A percentile compares a stretch with the other conserved stretches of the same genome.
Conservation (phyloP, 2,113 vertebrate species). For the Patagioenas fasciata region DNA sequence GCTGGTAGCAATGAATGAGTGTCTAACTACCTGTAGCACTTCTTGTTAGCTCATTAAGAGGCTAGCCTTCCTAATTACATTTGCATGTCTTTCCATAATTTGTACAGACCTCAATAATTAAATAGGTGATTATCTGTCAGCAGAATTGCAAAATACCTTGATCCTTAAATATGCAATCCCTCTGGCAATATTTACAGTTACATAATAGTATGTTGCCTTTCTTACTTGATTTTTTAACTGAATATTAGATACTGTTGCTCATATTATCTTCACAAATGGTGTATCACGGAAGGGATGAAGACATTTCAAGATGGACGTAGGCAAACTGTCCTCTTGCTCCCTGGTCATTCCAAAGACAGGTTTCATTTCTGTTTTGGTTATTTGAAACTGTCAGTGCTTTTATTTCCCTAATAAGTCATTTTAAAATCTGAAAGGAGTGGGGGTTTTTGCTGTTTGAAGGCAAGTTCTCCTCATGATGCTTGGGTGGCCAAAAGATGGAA, state of each 20-base stretch:
- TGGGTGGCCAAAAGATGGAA: background rate
- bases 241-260: background rate
- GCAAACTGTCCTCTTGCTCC: background rate
- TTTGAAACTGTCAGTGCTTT: background rate
- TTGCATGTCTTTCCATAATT: conserved; percentile 35
- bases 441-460: background rate
- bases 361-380: background rate
- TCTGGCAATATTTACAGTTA: conserved; percentile 7
- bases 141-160: conserved; percentile 22
- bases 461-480: background rate
- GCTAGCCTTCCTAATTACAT: conserved; percentile 4
- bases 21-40: conserved; percentile 10
- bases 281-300: background rate
- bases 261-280: background rate
- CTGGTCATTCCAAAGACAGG: background rate
- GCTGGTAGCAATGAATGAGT: conserved; percentile 23
- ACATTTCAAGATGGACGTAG: background rate
- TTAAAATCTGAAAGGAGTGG: background rate
- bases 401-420: background rate
- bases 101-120: conserved; percentile 48
- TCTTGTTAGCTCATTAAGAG: conserved; percentile 45
- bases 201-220: background rate
- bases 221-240: conserved; percentile 46
- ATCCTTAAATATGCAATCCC: background rate
- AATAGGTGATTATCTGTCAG: conserved; percentile 41